Evolutionary conservation across 1,140 invertebrate species (phyloP), one percentile per base, ranked within the genome.

Genomic region (Brachystomella parvula): DNA sequence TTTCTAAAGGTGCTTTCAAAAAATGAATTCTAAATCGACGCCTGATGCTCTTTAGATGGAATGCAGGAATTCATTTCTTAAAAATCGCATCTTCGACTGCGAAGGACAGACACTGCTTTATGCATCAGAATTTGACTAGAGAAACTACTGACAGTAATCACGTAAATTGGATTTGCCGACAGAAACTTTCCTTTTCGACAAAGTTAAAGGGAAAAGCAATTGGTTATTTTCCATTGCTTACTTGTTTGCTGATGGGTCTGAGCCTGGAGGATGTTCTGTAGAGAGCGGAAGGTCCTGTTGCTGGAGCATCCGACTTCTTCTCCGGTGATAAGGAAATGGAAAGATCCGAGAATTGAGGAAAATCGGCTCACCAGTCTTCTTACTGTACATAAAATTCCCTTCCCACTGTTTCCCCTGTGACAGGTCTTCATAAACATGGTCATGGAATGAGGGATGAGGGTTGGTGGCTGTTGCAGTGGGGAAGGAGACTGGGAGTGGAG

Each of bases 401-500:
- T 92, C 89, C 84, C 91, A 95, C 77, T 91, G 88, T 66, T 87
- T 84, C 32, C 89, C 89, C 73, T 85, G 85, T 35, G 85, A 82
- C 33, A 92, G 79, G 64, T 86, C 83, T 57, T 82, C 81, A 65
- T 82, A 81, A 74, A 87, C 86, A 59, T 82, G 79, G 67, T 82
- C 81, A 74, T 83, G 81, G 82, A 81, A 69, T 82, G 80, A 65
- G 49, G 35, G 24, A 56, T 30, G 39, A 28, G 47, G 65, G 33
- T 61, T 62, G 71, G 28, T 74, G 67, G 31, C 75, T 75, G 19
- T 44, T 2, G 33, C 39, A 24, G n/a, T 28, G 39, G 49, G 12
- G 24, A 24, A 15, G 49, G 49, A 19, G 21, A 24, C 21, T 24
- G 49, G 49, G 24, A 26, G 24, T 53, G 57, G 71, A 63, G 21